Evolutionary conservation across 2,797 vertebrate genomes (phyloP), one percentile per base, ranked within the genome.

Genomic region (Fistularia commersonii): DNA sequence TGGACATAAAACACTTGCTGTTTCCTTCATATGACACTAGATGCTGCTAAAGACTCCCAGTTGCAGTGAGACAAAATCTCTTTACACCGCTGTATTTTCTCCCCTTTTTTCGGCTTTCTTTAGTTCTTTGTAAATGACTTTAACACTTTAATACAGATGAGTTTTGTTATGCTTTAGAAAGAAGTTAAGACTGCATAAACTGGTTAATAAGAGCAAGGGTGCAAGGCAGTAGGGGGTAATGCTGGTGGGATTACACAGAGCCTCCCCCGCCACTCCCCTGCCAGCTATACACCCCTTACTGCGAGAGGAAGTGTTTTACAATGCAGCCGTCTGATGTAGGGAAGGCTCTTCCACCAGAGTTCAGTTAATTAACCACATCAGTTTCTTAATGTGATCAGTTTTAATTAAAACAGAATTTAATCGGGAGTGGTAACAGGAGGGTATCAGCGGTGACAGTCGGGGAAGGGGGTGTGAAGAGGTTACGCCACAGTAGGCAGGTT

Each of bases 331-430:
- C 89, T 90, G 90, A 91, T 88, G 89, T 91, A 81, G 90, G 90
- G 90, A 93, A 90, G 76, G 85, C 88, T 87, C 91, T 92, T 92
- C 85, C 90, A 77, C 84, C 91, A 88, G 92, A 94, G 92, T 95
- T 91, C 91, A 93, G 91, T 96, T 97, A 96, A 97, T 97, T 95
- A 96, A 95, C 88, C 93, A 94, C 94, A 96, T 95, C 93, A 95
- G 93, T 94, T 94, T 94, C 93, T 93, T 96, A 96, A 95, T 94
- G 91, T 95, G 94, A 96, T 97, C 93, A 93, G 93, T 97, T 97
- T 97, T 96, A 97, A 98, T 98, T 97, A 97, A 96, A 95, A 91
- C 81, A 86, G 93, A 96, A 95, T 95, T 95, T 94, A 97, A 95
- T 95, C 91, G 89, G 91, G 91, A 91, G 91, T 86, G 40, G 80